phyloP scores from a whole-genome alignment of 2,888 invertebrate species.

The Eristalinus aeneus region DNA sequence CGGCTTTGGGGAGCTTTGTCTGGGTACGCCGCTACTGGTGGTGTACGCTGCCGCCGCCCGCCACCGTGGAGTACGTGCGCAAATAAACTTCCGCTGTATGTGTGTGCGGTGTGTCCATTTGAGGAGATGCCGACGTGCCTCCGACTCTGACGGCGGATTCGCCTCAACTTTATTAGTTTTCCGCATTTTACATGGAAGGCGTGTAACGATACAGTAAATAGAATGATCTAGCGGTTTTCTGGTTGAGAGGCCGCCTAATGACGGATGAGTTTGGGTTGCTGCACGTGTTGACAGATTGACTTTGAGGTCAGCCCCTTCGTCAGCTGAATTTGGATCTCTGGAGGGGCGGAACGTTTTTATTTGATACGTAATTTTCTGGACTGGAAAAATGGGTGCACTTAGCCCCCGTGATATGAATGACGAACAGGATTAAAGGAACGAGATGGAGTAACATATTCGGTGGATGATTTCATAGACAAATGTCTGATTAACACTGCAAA shows the following conservation, averaged over 20 bases:
- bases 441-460: neutral
- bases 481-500: no score
- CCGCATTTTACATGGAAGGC: constrained; percentile 30
- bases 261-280: neutral
- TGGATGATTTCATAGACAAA: neutral
- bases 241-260: neutral
- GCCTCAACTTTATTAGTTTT: constrained; percentile 57
- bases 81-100: constrained; percentile 60
- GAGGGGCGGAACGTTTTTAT: neutral
- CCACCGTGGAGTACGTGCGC: constrained; percentile 53
- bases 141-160: constrained; percentile 32
- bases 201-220: constrained; percentile 27
- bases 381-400: neutral
- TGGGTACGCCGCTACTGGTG: constrained; percentile 28
- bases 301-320: neutral
- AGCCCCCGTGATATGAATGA: neutral
- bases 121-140: constrained; percentile 27
- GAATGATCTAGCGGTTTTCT: neutral
- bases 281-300: constrained; percentile 2
- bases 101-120: constrained; percentile 59
- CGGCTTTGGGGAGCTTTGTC: constrained; percentile 65
- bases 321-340: neutral
- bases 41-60: neutral
- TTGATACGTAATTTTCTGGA: neutral
- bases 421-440: neutral